Conservation (phyloP, 2,888 invertebrate genomes). For the Rhingia rostrata region DNA sequence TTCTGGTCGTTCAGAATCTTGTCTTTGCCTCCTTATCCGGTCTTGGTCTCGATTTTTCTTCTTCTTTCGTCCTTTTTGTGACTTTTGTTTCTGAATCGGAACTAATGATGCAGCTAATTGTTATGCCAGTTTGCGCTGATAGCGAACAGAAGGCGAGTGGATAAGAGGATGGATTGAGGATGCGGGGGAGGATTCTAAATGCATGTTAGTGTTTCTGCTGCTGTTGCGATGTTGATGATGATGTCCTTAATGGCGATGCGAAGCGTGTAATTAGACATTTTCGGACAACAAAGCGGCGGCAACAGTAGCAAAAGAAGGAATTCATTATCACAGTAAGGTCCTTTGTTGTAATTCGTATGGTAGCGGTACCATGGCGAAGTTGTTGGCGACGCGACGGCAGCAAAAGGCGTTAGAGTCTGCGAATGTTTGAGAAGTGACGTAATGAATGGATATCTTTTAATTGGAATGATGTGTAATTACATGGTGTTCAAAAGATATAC, state of each 20-base stretch:
- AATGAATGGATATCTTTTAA: conserved; percentile 72
- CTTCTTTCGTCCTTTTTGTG: conserved; percentile 40
- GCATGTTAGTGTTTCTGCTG: conserved; percentile 68
- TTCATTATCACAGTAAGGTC: conserved; percentile 60
- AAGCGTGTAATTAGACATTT: conserved; percentile 72
- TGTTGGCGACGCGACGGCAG: conserved; percentile 5
- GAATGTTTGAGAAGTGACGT: conserved; percentile 60
- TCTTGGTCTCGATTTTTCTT: neutral
- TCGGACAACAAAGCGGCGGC: conserved; percentile 54
- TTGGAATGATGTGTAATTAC: conserved; percentile 63
- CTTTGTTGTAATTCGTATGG: conserved; percentile 32
- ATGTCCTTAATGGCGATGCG: conserved; percentile 67
- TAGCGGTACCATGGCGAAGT: conserved; percentile 1
- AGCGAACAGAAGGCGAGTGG: conserved; percentile 16
- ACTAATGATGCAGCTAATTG: conserved; percentile 75
- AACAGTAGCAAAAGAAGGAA: conserved; percentile 39
- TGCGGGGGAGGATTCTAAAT: conserved; percentile 42
- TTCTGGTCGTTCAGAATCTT: conserved; percentile 11
- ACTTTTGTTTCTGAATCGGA: conserved; percentile 71
- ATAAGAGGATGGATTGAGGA: neutral
- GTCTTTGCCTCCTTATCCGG: conserved; percentile 3
- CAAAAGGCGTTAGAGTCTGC: conserved; percentile 47
- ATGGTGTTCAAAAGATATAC: conserved; percentile 43
- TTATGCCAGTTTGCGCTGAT: conserved; percentile 67
- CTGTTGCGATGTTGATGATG: conserved; percentile 56